Percentiles rank a stretch among this genome's conserved stretches.
phyloP scores from a whole-genome alignment of 2,797 vertebrate genomes.

The Lepus oiostolus region DNA sequence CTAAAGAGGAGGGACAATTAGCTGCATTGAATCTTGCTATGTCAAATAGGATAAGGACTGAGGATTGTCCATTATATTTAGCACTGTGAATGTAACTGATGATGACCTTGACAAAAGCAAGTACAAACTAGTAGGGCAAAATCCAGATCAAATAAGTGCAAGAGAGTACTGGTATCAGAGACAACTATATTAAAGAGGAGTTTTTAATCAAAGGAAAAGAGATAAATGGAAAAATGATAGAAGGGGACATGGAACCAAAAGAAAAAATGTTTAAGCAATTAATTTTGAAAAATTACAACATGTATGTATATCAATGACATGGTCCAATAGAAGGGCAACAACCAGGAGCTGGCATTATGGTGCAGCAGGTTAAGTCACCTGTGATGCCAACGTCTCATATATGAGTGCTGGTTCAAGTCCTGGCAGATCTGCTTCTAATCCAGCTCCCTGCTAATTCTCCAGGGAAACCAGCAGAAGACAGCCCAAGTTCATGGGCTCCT shows the following conservation, averaged over 20 bases:
- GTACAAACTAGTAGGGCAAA: not conserved
- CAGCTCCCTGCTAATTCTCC: no score
- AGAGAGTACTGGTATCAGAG: not conserved
- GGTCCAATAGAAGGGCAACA: not conserved
- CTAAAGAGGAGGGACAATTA: not conserved
- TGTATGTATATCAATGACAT: not conserved
- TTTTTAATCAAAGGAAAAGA: constrained; percentile 14
- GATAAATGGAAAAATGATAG: not conserved
- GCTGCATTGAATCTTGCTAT: not conserved
- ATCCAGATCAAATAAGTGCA: not conserved
- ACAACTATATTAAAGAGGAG: not conserved
- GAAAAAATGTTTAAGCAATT: constrained; percentile 8
- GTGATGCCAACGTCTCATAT: no score
- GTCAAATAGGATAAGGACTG: not conserved
- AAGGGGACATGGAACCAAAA: not conserved
- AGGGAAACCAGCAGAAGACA: no score
- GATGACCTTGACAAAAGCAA: not conserved
- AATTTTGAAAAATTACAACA: not conserved
- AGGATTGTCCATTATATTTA: not conserved
- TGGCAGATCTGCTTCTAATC: no score
- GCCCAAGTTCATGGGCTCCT: no score
- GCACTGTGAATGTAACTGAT: not conserved
- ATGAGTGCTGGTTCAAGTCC: no score
- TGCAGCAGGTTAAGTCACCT: no score
- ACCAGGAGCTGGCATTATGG: no score